Evolutionary conservation across 2,113 vertebrate genomes (phyloP).

Genomic region (Acrocephalus kingi): DNA sequence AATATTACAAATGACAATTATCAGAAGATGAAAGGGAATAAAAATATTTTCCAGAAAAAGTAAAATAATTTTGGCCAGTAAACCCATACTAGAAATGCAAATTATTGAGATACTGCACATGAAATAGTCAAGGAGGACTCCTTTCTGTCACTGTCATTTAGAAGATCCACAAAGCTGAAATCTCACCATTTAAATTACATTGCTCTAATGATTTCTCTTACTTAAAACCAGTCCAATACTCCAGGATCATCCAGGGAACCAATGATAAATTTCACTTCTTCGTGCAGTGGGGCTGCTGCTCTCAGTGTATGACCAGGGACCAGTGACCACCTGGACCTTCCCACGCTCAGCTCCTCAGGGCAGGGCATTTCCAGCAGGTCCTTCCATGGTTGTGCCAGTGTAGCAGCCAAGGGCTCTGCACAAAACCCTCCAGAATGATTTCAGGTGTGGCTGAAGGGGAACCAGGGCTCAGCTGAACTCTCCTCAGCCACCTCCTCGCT

Average conservation of each 20-base stretch:
- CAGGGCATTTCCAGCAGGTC: background rate
- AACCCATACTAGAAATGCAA: background rate
- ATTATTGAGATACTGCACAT: background rate
- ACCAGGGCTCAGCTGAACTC: background rate
- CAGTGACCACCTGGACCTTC: background rate
- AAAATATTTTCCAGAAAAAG: slow-evolving; percentile 27
- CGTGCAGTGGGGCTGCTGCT: background rate
- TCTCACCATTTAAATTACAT: slow-evolving; percentile 7
- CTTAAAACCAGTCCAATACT: background rate
- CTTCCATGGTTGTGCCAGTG: background rate
- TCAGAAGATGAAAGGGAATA: slow-evolving; percentile 35
- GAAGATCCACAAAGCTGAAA: slow-evolving; percentile 8
- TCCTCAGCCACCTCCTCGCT: background rate
- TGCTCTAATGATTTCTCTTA: slow-evolving; percentile 38
- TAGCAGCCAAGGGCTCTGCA: background rate
- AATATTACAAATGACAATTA: slow-evolving; percentile 39
- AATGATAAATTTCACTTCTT: background rate
- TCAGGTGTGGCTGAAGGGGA: background rate
- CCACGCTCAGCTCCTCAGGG: background rate
- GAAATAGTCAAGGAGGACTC: background rate
- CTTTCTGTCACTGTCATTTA: background rate
- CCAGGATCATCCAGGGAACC: background rate
- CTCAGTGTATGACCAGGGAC: background rate
- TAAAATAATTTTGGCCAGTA: slow-evolving; percentile 39
- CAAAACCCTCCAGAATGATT: background rate